Percentiles rank a stretch among this genome's conserved stretches.
phyloP scores from a whole-genome alignment of 2,113 vertebrate genomes.

The Sander lucioperca region DNA sequence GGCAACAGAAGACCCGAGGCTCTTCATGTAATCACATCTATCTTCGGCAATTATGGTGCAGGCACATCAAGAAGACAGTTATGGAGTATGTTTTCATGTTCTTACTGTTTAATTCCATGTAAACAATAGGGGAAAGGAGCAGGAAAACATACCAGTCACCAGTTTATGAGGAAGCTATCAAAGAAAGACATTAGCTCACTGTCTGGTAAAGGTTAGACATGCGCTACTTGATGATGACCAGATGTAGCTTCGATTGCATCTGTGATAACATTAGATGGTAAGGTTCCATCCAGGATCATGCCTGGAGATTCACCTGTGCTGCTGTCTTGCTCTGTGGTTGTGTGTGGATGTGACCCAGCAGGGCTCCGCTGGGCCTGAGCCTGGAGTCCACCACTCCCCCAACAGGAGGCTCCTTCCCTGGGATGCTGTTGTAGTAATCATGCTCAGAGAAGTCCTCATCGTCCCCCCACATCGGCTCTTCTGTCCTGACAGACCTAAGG shows the following conservation, averaged over 20 bases:
- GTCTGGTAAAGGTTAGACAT: background rate
- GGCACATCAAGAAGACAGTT: constrained; percentile 29
- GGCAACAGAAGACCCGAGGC: background rate
- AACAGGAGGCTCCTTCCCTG: constrained; percentile 93
- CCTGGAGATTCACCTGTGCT: constrained; percentile 80
- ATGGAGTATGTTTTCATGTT: constrained; percentile 19
- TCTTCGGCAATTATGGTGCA: constrained; percentile 52
- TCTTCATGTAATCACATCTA: constrained; percentile 43
- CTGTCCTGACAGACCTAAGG: constrained; percentile 82
- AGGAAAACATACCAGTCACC: constrained; percentile 37
- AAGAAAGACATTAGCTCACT: constrained; percentile 1
- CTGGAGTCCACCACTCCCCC: constrained; percentile 94
- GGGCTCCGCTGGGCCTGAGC: constrained; percentile 69
- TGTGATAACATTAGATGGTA: background rate
- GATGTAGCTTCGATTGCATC: constrained; percentile 6
- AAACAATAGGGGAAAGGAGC: constrained; percentile 17
- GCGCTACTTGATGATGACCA: background rate
- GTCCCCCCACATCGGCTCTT: constrained; percentile 89
- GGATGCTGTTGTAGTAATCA: constrained; percentile 97
- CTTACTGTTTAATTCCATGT: background rate
- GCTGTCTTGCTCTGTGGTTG: constrained; percentile 78
- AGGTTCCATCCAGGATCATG: background rate
- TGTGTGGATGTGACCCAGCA: constrained; percentile 79
- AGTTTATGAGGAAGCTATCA: constrained; percentile 11
- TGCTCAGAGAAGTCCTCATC: constrained; percentile 88